Evolutionary conservation across 1,140 invertebrate genomes (phyloP), one percentile per base, ranked within the genome.

Genomic region (Spodoptera litura): DNA sequence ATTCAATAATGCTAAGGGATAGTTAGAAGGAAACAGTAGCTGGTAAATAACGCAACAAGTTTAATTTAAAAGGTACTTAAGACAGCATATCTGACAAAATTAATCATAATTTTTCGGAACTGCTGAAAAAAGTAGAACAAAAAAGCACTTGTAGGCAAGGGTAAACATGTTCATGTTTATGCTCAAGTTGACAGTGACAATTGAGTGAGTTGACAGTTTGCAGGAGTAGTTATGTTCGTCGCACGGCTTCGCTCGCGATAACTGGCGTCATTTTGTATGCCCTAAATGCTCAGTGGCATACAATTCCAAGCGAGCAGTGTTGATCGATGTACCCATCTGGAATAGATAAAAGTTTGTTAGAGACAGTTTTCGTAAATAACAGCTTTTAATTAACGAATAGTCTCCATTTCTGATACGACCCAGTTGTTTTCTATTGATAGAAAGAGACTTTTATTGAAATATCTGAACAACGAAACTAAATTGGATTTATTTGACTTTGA

Each of bases 261-360:
- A 44, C 20, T 27, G 12, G 11, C n/a, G 31, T 61, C 27, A n/a
- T 35, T 13, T 49, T 38, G n/a, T 20, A 38, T n/a, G 61, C 38
- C 38, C 61, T 11, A 64, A 64, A 64, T 64, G 61, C 15, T 49
- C 61, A 49, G 35, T 64, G 61, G 44, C 61, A 64, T 15, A 49
- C 61, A 44, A 64, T 9, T 15, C n/a, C 35, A 49, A 62, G 59
- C 59, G 35, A 15, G 38, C 61, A 64, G 49, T 64, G 61, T 64
- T 44, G 15, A 64, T 64, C 13, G 61, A 49, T 49, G 61, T 38
- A 64, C 61, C 61, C 61, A 64, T 64, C 61, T 64, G 61, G 61
- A 64, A 64, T 38, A 20, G 61, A 64, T 49, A 64, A 64, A 15
- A 49, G n/a, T 20, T 64, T 3, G 11, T 8, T 38, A n/a, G 61